Evolutionary conservation across 2,797 vertebrate genomes (phyloP).

Genomic region (Cynopterus sphinx): DNA sequence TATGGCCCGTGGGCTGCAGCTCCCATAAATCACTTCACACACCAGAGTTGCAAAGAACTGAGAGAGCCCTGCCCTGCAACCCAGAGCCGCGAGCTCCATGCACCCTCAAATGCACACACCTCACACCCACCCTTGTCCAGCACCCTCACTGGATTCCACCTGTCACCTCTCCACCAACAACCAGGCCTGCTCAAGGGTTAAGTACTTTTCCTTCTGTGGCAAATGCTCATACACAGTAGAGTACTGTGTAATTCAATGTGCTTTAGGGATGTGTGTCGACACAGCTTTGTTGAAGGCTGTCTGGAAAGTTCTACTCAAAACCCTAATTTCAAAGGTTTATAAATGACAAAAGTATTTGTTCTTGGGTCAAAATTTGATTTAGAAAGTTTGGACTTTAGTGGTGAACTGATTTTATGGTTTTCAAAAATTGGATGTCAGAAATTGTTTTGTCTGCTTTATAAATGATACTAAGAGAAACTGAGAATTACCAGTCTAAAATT

Average conservation of each 20-base stretch:
- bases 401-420: conserved; percentile 55
- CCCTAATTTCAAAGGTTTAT: conserved; percentile 18
- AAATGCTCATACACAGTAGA: not conserved
- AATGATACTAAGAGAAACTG: conserved; percentile 22
- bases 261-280: not conserved
- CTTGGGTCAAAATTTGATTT: conserved; percentile 53
- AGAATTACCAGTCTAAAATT: conserved; percentile 18
- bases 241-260: not conserved
- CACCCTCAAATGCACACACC: not conserved
- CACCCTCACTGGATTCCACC: conserved; percentile 68
- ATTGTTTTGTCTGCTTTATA: conserved; percentile 69
- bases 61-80: conserved; percentile 59
- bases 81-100: conserved; percentile 58
- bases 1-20: conserved; percentile 84
- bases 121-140: not conserved
- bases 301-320: conserved; percentile 43
- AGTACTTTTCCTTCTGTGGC: conserved; percentile 42
- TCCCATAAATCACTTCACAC: conserved; percentile 87
- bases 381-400: conserved; percentile 49
- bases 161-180: conserved; percentile 62
- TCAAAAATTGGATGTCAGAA: conserved; percentile 61
- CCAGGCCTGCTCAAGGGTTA: conserved; percentile 13
- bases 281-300: conserved; percentile 9
- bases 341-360: conserved; percentile 60
- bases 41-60: conserved; percentile 74